Base-by-base conservation (phyloP, 2,113 vertebrate species). In the Brienomyrus longianalis region DNA sequence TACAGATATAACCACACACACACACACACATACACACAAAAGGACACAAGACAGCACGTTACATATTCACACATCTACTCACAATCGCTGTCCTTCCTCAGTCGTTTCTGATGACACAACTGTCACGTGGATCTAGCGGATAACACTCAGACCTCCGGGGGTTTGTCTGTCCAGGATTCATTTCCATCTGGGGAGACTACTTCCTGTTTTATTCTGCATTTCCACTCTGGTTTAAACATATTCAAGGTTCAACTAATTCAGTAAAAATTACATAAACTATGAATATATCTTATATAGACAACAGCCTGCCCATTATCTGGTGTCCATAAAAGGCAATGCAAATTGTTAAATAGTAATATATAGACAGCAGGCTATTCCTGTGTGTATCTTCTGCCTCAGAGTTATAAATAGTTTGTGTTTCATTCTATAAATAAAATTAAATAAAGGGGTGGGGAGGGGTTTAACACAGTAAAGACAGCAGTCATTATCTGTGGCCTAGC, bases 381-480 rank as follows among this genome's bases (percentile, higher is more conserved):
- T 43, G 35, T 77, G 35, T 43, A 35, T 80, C 74, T 80, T 77
- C 31, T 85, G 83, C 45, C 47, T 15, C 48, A 27, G 83, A 31
- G 83, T 86, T 86, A 86, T 51, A 86, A 86, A 86, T 86, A 51
- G 83, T 51, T 8, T 86, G 83, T 80, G 74, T 39, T 21, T 43
- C 74, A 80, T 80, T 80, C 74, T 80, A 80, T 80, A 80, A 80
- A 80, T 80, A 43, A 80, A 86, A 86, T 51, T 48, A 31, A 86
- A 48, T 80, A 2, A 80, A 35, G 17, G 74, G 35, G 35, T 35
- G 35, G 83, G 47, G 47, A 51, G 48, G 83, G 83, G 83, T 50
- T 86, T 86, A 27, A 4, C 15, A 27, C 21, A 47, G 83, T 50
- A 84, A 84, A 10, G 47, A 50, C 83, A 85, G 45, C 83, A 86